Evolutionary conservation across 2,888 invertebrate genomes (phyloP).

Genomic region (Patella pellucida): DNA sequence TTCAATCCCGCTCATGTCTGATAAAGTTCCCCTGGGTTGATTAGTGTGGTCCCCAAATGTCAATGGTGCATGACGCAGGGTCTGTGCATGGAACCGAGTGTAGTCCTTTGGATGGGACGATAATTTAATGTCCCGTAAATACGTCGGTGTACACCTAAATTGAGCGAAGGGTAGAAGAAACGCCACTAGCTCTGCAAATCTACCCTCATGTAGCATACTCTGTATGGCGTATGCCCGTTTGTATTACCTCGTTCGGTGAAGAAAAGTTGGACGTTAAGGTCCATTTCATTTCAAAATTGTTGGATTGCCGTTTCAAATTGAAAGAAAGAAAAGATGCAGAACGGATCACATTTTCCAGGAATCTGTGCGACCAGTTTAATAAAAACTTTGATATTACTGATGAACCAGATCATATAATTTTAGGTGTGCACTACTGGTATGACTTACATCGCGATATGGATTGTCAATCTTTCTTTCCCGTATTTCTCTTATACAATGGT

Average conservation of each 20-base stretch:
- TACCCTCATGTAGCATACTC: no score
- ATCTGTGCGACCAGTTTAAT: neutral
- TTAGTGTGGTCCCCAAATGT: no score
- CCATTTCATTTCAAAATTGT: no score
- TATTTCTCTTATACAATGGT: conserved; percentile 62
- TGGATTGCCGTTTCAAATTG: no score
- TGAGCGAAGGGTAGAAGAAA: neutral
- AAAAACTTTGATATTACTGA: neutral
- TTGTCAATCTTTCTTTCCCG: conserved; percentile 58
- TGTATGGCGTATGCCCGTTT: neutral
- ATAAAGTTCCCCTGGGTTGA: no score
- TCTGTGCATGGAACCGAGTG: neutral
- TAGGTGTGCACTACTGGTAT: conserved; percentile 64
- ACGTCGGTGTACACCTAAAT: neutral
- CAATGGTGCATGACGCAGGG: neutral
- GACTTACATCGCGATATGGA: conserved; percentile 47
- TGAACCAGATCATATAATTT: neutral
- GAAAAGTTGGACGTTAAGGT: no score
- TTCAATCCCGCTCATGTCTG: no score
- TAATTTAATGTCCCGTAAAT: no score
- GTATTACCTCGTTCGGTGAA: neutral
- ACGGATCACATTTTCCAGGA: no score
- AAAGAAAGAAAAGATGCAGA: no score
- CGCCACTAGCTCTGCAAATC: no score
- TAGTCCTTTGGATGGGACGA: no score